Conservation (phyloP, 1,140 invertebrate genomes). For the Conus betulinus region DNA sequence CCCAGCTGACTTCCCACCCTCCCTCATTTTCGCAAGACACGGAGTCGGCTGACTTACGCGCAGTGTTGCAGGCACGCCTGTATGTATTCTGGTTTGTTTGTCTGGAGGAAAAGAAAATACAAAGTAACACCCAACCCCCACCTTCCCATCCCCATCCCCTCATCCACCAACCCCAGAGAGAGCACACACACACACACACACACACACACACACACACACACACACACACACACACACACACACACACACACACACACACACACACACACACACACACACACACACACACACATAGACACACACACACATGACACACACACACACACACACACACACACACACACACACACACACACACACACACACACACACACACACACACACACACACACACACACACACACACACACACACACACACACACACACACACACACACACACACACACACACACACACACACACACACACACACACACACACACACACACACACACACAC, state of each 20-base stretch:
- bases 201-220: background rate
- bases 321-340: constrained; percentile 10
- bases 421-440: constrained; percentile 10
- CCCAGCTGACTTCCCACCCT: no score
- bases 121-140: no score
- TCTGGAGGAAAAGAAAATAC: no score
- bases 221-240: background rate
- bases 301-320: constrained; percentile 5
- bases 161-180: no score
- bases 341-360: constrained; percentile 10
- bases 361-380: background rate
- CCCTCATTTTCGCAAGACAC: no score
- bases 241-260: background rate
- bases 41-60: no score
- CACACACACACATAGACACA: background rate
- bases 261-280: no score
- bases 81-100: no score
- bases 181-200: background rate
- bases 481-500: background rate
- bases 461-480: background rate
- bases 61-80: no score
- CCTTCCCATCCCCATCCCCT: no score
- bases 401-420: constrained; percentile 6
- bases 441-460: constrained; percentile 2
- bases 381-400: background rate